Evolutionary conservation across 2,797 vertebrate species (phyloP), one percentile per base, ranked within the genome.

Genomic region (Epinephelus awoara): DNA sequence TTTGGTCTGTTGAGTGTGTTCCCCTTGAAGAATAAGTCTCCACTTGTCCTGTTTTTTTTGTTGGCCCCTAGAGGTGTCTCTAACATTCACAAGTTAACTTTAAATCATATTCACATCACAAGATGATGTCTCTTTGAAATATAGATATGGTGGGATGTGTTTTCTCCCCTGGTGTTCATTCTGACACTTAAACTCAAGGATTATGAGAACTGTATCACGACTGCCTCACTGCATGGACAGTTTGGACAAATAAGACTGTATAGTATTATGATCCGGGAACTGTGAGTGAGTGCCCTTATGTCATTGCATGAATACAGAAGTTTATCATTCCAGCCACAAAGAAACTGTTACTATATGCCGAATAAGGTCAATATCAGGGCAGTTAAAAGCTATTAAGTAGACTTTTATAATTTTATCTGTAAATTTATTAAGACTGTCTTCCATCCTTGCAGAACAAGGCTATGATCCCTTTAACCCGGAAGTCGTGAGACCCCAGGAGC

Each of bases 381-480:
- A 10, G 6, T 14, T 49, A 5, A 52, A 61, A 50, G 17, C 29
- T 42, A 7, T 3, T 25, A 44, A 42, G 50, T 57, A 11, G 15
- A 9, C 46, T 27, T 27, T 38, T 9, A 52, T 42, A 13, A 25
- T 52, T 18, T 29, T 4, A 4, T 42, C 25, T 14, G 14, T 44
- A 17, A 50, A 5, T 62, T 17, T 38, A 15, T 67, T 46, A 69
- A 63, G 11, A 40, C 40, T 11, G 9, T 67, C 40, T 19, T 89
- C 1, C 66, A 3, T 82, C 42, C 54, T 70, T 69, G 0, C 92
- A 99, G 98, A 97, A 11, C 95, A 96, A 66, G 96, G 96, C 25
- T 99, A 99, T 78, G 98, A 99, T 84, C 98, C 98, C 0, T 98
- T 97, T 90, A 98, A 97, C 66, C 98, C 98, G 0, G 97, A 98